A percentile compares a stretch with the other conserved stretches of the same genome.
Conservation (phyloP, 1,140 invertebrate genomes). For the Caenorhabditis brenneri region DNA sequence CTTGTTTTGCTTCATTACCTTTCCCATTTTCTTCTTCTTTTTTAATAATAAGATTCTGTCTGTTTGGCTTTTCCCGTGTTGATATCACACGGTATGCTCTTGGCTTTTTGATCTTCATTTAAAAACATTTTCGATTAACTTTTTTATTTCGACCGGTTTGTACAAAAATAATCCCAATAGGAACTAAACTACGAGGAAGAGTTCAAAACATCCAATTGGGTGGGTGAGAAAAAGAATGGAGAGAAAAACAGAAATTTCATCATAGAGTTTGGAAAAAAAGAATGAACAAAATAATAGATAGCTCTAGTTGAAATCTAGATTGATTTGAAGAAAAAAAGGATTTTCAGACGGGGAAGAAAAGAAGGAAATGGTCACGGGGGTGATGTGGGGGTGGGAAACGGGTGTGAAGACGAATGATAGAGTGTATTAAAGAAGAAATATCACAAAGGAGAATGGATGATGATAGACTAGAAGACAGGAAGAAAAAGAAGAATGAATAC, state of each 20-base stretch:
- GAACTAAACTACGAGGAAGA: background rate
- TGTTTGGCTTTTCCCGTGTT: no score
- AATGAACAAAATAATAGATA: background rate
- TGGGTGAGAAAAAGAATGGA: background rate
- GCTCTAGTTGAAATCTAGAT: background rate
- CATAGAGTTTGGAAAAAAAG: background rate
- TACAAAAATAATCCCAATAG: background rate
- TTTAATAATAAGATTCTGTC: no score
- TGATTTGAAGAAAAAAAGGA: background rate
- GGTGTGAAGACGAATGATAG: conserved; percentile 27
- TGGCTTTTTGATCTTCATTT: background rate
- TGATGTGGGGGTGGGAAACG: conserved; percentile 8
- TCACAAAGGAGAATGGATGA: conserved; percentile 13
- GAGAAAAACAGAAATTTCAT: background rate
- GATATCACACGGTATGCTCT: no score
- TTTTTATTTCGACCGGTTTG: background rate
- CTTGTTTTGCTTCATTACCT: no score
- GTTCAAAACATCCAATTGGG: background rate
- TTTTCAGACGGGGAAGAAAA: background rate
- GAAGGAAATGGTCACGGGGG: conserved; percentile 33
- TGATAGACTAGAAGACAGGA: background rate
- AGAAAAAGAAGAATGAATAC: background rate
- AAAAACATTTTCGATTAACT: background rate
- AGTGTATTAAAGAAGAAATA: conserved; percentile 6
- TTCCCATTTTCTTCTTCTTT: no score